Percentiles rank a stretch among this genome's conserved stretches.
phyloP scores from a whole-genome alignment of 2,888 invertebrate species.

The Sthenelais limicola region DNA sequence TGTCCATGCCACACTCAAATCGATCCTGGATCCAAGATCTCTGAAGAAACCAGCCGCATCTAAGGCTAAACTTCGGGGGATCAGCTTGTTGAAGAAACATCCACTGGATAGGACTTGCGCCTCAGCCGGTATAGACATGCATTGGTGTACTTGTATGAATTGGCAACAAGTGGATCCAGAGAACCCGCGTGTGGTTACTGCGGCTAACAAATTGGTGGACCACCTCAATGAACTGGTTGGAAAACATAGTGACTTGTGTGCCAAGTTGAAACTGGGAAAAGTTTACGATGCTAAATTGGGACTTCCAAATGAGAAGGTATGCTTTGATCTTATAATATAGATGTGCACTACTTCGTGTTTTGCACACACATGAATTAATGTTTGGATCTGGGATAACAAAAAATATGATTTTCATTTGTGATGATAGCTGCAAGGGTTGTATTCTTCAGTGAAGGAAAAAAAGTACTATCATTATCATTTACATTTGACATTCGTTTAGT shows the following conservation, averaged over 20 bases:
- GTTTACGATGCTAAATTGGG: slow-evolving; percentile 46
- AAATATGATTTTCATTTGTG: too few species aligned
- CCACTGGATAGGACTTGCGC: slow-evolving; percentile 62
- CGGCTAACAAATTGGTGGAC: slow-evolving; percentile 35
- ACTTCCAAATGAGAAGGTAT: slow-evolving; percentile 49
- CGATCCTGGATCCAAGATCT: slow-evolving; percentile 54
- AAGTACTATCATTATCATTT: too few species aligned
- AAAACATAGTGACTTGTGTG: slow-evolving; percentile 38
- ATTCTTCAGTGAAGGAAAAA: too few species aligned
- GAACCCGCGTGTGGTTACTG: slow-evolving; percentile 12
- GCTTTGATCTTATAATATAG: too few species aligned
- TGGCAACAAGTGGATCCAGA: slow-evolving; percentile 49
- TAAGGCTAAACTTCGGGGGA: slow-evolving; percentile 53
- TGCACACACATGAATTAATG: too few species aligned
- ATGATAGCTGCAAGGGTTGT: too few species aligned
- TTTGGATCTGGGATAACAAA: too few species aligned
- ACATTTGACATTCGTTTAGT: too few species aligned
- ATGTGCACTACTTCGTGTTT: too few species aligned
- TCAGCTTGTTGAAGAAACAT: slow-evolving; percentile 62
- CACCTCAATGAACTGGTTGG: slow-evolving; percentile 30
- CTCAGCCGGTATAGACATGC: slow-evolving; percentile 58
- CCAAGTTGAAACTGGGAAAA: slow-evolving; percentile 33
- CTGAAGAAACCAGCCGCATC: background rate
- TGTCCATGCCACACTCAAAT: slow-evolving; percentile 62
- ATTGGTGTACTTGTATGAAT: slow-evolving; percentile 68